Base-by-base conservation (phyloP, 2,888 invertebrate species). In the Dastarcus helophoroides region DNA sequence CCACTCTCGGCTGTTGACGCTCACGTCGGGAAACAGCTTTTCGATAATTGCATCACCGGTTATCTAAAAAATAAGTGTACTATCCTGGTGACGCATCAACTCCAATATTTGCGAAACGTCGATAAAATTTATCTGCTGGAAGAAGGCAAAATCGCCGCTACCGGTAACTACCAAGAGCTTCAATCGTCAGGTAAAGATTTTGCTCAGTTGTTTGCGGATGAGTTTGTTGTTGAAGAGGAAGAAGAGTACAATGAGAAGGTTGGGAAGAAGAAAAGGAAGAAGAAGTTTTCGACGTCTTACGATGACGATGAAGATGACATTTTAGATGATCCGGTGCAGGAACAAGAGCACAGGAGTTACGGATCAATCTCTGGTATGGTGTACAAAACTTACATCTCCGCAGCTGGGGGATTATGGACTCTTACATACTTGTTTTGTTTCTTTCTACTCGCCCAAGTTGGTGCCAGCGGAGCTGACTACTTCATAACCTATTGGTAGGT, bases 1-100 rank as follows among this genome's bases (percentile, higher is more conserved):
- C 90, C 90, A 0, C 63, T 91, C 12, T 80, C 85, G 38, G 89
- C 90, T 0, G 89, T 90, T 4, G 91, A 91, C 62, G 73, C 86
- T 0, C 81, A 83, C 53, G 89, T 90, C 2, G 85, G 86, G 1
- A 73, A 81, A 1, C 82, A 85, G 58, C 66, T 91, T 43, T 90
- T 89, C 61, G 83, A 88, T 50, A 71, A 79, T 48, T 85, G 82
- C 49, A 69, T 83, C 27, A 66, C 44, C 6, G 48, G 68, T 3
- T 73, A 74, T 44, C 61, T 86, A 38, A 64, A 68, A 7, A 65
- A 73, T 39, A 73, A 79, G 50, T 77, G 80, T 2, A 61, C 77
- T 10, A 69, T 86, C 23, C 67, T 85, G 12, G 79, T 82, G 39
- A 86, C 85, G 0, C 77, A 78, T 48, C 77, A 77, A 54, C 58